Base-by-base conservation (phyloP, 2,888 invertebrate species). In the Cyrtodaria siliqua region DNA sequence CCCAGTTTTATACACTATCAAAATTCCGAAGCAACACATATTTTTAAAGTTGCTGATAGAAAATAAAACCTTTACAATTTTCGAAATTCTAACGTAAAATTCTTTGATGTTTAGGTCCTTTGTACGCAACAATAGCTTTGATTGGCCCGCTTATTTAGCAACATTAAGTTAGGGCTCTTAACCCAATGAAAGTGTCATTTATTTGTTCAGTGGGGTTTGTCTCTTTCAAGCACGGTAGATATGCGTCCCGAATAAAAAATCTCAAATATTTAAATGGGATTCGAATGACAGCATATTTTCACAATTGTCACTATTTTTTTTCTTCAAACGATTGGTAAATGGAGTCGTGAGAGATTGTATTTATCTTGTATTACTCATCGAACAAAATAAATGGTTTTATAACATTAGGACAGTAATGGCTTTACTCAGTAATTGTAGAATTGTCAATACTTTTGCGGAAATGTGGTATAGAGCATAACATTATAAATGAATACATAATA, bases 21-120 rank as follows among this genome's bases (percentile, higher is more conserved):
- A 23, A 24, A 38, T 38, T 49, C 26, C 57, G 23, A 29, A 29
- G 70, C 70, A 70, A 70, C 70, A 50, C 52, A 56, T 70, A 57
- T 14, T 56, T 44, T 56, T 56, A 38, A 49, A 66, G 56, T 66
- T 49, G 56, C 66, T 56, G 56, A 55, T 38, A 49, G 49, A 33
- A 33, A 40, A 18, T 38, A 55, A 60, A 66, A 20, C 44, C 23
- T 64, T 20, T 33, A 33, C 33, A 64, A 52, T 53, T 55, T 64
- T 38, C 23, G 49, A 55, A 47, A 23, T 56, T 66, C 56, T 56
- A 20, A 29, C 47, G 16, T 47, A 44, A 44, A 44, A 23, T 49
- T 38, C 66, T 66, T 66, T 66, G 66, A 69, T 53, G 68, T 66
- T 53, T 23, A 42, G 27, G 55, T 23, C 61, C 33, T 60, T 53